Evolutionary conservation across 2,113 vertebrate species (phyloP), one percentile per base, ranked within the genome.

Genomic region (Perca schrenkii): DNA sequence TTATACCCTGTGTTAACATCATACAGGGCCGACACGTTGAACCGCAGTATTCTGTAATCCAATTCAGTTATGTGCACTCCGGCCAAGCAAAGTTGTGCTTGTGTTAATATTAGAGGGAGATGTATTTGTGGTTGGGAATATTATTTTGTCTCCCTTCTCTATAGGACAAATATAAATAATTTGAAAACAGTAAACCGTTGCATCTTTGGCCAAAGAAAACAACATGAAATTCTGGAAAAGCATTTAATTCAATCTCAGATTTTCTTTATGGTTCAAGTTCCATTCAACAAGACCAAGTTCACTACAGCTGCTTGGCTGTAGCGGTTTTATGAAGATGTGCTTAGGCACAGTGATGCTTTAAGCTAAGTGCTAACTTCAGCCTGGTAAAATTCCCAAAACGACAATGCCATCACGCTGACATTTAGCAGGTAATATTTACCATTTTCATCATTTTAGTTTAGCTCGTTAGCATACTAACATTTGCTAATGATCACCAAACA

Each of bases 71-170:
- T 72, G 4, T 60, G 43, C 6, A 53, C 31, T 58, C 40, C 19
- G 43, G 57, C 8, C 40, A 36, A 62, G 46, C 0, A 4, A 43
- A 11, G n/a, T n/a, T n/a, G n/a, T 31, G 58, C 21, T 19, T 31
- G 3, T 47, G 22, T 62, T 62, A 49, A 67, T 13, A 66, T 73
- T 25, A 50, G n/a, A 58, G 21, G 4, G 13, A 21, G 53, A 52
- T 19, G 25, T 40, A 52, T 71, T 49, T 40, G 36, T n/a, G 14
- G 8, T 49, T 34, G 19, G 7, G 14, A 63, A 2, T 46, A 56
- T 62, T 58, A 40, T 36, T 56, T 79, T 65, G 28, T 72, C 34
- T 69, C 54, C 8, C 15, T 47, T 75, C 62, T 25, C 19, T 47
- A 22, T 46, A 28, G 17, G 34, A 50, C 5, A 62, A n/a, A 67